Evolutionary conservation across 2,113 vertebrate species (phyloP).

Genomic region (Andinoacara biseriatus): DNA sequence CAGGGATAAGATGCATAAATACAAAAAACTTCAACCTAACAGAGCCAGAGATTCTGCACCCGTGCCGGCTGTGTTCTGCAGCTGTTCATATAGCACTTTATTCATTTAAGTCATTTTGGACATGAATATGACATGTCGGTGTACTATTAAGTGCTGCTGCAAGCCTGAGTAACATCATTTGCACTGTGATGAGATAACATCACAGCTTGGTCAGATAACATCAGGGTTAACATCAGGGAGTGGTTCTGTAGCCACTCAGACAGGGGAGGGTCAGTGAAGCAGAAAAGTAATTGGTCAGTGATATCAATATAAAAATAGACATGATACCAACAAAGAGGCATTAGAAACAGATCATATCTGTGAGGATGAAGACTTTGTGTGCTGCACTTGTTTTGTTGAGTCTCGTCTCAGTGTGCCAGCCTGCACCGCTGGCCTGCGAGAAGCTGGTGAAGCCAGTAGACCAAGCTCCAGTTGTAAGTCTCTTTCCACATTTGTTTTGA

Average conservation of each 20-base stretch:
- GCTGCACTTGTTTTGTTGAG: slow-evolving; percentile 31
- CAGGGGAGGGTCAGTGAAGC: not conserved
- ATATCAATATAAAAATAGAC: not conserved
- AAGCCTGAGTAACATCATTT: not conserved
- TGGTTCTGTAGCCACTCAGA: not conserved
- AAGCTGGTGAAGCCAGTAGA: slow-evolving; percentile 19
- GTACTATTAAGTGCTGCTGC: not conserved
- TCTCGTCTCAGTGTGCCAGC: slow-evolving; percentile 32
- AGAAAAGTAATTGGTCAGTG: slow-evolving; percentile 25
- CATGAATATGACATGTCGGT: not conserved
- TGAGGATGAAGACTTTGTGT: slow-evolving; percentile 45
- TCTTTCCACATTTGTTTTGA: not conserved
- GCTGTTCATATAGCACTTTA: not conserved
- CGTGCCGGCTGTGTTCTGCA: not conserved
- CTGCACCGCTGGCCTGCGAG: slow-evolving; percentile 42
- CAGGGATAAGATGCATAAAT: not conserved
- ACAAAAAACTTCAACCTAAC: not conserved
- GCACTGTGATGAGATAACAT: slow-evolving; percentile 3
- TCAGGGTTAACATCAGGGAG: not conserved
- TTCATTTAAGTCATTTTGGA: not conserved
- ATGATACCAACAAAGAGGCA: not conserved
- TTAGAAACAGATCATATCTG: not conserved
- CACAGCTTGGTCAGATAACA: not conserved
- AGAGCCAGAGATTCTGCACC: not conserved
- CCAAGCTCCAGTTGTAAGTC: slow-evolving; percentile 29